These are phyloP conservation scores for Listronotus bonariensis DNA, from an alignment of 1,140 invertebrate species.

Conservation along the genomic window DNA sequence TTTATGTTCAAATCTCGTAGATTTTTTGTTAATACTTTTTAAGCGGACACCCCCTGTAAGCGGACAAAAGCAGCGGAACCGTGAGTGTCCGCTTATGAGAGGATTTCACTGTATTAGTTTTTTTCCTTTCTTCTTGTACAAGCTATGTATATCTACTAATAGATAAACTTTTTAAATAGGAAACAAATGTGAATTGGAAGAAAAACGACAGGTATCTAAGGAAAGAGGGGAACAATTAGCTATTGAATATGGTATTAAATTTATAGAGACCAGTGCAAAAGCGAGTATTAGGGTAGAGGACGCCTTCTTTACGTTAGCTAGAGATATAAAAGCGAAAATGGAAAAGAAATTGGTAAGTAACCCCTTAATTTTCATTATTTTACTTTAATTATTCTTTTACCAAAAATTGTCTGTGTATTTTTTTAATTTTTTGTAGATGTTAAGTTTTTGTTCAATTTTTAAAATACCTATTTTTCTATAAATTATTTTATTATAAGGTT, in stretches of 20 bases:
- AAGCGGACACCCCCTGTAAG: too few species aligned
- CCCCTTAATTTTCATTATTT: constrained; percentile 9
- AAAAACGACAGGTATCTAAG: constrained; percentile 83
- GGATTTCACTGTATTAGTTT: too few species aligned
- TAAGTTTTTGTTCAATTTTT: too few species aligned
- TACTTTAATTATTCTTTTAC: constrained; percentile 10
- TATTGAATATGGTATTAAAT: constrained; percentile 90
- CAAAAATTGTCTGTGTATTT: constrained; percentile 3
- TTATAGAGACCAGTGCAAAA: constrained; percentile 93
- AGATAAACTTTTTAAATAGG: constrained; percentile 16
- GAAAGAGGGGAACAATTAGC: constrained; percentile 76
- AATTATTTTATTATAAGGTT: too few species aligned
- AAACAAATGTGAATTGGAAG: constrained; percentile 92
- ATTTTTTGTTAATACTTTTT: too few species aligned
- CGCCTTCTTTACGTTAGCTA: constrained; percentile 89
- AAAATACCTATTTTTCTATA: neutral
- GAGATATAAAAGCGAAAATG: constrained; percentile 94
- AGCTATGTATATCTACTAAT: too few species aligned
- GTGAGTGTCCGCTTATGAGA: too few species aligned
- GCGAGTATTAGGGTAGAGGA: constrained; percentile 90
- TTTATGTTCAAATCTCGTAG: too few species aligned
- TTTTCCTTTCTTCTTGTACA: too few species aligned
- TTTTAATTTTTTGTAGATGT: too few species aligned
- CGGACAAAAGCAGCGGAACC: too few species aligned
- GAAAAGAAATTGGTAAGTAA: constrained; percentile 89